Percentiles rank a stretch among this genome's conserved stretches.
These are phyloP conservation scores for Hymenopus coronatus DNA, from an alignment of 2,888 invertebrate genomes.

Conservation along the genomic window DNA sequence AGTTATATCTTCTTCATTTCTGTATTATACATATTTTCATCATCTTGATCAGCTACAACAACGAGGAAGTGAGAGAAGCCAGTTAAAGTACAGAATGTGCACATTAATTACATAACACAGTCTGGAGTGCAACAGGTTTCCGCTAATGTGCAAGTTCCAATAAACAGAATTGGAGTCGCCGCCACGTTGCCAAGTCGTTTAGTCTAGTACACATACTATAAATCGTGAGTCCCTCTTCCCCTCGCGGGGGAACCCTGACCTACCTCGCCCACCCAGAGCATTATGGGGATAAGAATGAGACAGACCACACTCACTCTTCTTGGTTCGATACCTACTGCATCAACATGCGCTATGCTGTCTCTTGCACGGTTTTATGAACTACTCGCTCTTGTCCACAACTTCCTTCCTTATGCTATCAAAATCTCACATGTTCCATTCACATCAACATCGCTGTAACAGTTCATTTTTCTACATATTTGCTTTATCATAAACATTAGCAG, in stretches of 20 bases:
- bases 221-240: constrained; percentile 22
- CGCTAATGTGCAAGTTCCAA: background rate
- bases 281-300: constrained; percentile 27
- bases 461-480: too few relatives aligned
- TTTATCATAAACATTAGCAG: too few relatives aligned
- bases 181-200: constrained; percentile 26
- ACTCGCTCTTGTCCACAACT: too few relatives aligned
- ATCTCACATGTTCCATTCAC: too few relatives aligned
- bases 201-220: constrained; percentile 29
- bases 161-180: background rate
- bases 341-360: background rate
- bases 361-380: too few relatives aligned
- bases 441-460: too few relatives aligned
- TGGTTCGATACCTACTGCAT: background rate
- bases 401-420: too few relatives aligned
- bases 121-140: background rate
- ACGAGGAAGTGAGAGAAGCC: too few relatives aligned
- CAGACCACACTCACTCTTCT: background rate
- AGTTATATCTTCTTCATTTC: too few relatives aligned
- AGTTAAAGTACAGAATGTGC: too few relatives aligned
- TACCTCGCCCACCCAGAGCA: constrained; percentile 14
- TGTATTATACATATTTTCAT: too few relatives aligned
- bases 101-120: background rate
- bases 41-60: too few relatives aligned
- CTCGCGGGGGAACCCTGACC: constrained; percentile 22